Evolutionary conservation across 2,888 invertebrate species (phyloP), one percentile per base, ranked within the genome.

Genomic region (Lordiphosa fenestrarum): DNA sequence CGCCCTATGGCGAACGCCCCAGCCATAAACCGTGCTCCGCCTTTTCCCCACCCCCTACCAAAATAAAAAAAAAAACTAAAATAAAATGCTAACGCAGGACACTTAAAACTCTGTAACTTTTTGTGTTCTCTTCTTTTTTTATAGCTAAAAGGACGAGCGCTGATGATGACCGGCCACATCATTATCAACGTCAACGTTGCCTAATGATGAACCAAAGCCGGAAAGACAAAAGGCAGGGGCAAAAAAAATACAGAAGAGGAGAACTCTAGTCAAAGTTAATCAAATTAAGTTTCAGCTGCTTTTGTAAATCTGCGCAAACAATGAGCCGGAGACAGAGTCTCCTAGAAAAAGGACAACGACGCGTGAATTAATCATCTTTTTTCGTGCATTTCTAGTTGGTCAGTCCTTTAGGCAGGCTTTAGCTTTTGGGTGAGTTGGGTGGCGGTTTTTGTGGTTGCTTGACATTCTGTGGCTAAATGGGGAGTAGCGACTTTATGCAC

Each of bases 341-440:
- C 38, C 12, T 19, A 10, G 25, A 36, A 21, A 9, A 6, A 23
- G 23, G 33, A 58, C 40, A 49, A 46, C 23, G 59, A 66, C 57
- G 69, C 58, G 68, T 63, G 66, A 84, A 70, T 80, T 82, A 84
- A 82, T 80, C 80, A 84, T 82, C 42, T 68, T 84, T 80, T 74
- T 53, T 64, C 61, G 55, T 51, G 37, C n/a, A 19, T 39, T 41
- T 40, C 40, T 54, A 44, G 46, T 37, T 46, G 44, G 39, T 48
- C 47, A 54, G 53, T 42, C 46, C 23, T 19, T 59, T 59, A 55
- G 9, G 42, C 53, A 49, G 4, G 35, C n/a, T 30, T 51, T 50
- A 40, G 19, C 19, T 19, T 19, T 19, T 19, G 40, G 40, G 6
- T 33, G 40, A 19, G 39, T 3, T 23, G 42, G 13, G 7, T 15